phyloP scores from a whole-genome alignment of 2,113 vertebrate species.

The Oncorhynchus kisutch region DNA sequence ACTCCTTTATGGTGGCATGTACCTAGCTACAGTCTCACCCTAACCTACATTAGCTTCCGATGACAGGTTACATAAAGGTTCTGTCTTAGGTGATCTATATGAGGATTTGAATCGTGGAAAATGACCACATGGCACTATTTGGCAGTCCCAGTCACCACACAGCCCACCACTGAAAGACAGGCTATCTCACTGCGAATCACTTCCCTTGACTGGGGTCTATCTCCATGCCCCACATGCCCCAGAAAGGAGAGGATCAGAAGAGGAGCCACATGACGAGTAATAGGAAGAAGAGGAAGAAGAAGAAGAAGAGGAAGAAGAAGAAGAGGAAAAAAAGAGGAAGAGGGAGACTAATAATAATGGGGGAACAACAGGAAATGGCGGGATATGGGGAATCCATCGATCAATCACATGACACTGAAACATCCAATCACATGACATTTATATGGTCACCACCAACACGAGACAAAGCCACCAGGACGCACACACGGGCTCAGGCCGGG shows the following conservation, averaged over 20 bases:
- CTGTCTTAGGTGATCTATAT: constrained; percentile 34
- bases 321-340: constrained; percentile 39
- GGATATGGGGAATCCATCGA: constrained; percentile 61
- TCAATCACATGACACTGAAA: constrained; percentile 88
- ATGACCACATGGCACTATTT: constrained; percentile 39
- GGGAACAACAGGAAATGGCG: constrained; percentile 59
- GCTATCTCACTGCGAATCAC: constrained; percentile 59
- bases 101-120: constrained; percentile 41
- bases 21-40: not conserved
- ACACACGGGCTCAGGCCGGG: constrained; percentile 80
- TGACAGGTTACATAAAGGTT: not conserved
- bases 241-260: constrained; percentile 93
- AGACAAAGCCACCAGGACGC: constrained; percentile 85
- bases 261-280: constrained; percentile 81
- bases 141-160: constrained; percentile 68
- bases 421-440: constrained; percentile 86
- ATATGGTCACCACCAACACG: constrained; percentile 80
- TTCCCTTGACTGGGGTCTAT: constrained; percentile 59
- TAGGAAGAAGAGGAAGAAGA: constrained; percentile 61
- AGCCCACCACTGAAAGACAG: constrained; percentile 65
- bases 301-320: constrained; percentile 41
- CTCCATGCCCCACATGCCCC: constrained; percentile 93
- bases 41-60: not conserved
- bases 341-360: constrained; percentile 52
- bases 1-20: not conserved